Evolutionary conservation across 2,888 invertebrate species (phyloP).

Genomic region (Diarsia brunnea): DNA sequence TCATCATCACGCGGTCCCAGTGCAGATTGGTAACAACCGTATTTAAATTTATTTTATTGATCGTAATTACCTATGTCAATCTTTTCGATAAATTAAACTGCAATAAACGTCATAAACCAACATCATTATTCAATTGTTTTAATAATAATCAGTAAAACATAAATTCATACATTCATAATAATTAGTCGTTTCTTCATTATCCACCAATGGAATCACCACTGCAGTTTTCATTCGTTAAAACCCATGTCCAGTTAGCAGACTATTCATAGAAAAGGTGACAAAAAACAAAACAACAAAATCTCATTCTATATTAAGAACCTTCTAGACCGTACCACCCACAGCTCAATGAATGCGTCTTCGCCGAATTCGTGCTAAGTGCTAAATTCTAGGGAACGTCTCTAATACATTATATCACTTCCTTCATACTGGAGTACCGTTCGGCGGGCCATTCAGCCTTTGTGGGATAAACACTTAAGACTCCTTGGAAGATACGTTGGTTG

Average conservation of each 20-base stretch:
- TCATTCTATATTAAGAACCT: constrained; percentile 4
- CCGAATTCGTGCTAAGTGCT: constrained; percentile 47
- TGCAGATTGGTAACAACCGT: no score
- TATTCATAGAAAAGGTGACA: background rate
- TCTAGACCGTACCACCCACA: constrained; percentile 15
- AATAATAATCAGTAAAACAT: no score
- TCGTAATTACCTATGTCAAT: no score
- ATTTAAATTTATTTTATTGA: no score
- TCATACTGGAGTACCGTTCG: constrained; percentile 1
- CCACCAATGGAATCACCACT: no score
- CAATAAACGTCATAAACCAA: no score
- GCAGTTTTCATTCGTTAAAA: background rate
- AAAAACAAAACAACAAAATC: constrained; percentile 2
- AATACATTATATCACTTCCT: constrained; percentile 51
- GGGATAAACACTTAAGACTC: constrained; percentile 39
- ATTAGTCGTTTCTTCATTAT: no score
- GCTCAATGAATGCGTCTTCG: constrained; percentile 41
- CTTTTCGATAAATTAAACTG: no score
- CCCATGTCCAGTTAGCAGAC: background rate
- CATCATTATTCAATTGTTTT: no score
- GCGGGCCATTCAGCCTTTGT: constrained; percentile 42
- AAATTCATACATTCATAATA: no score
- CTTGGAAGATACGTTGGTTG: constrained; percentile 18
- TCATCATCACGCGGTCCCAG: no score
- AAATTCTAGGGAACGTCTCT: constrained; percentile 50